Percentiles rank a stretch among this genome's conserved stretches.
phyloP scores from a whole-genome alignment of 2,888 invertebrate genomes.

The Tinea semifulvella region DNA sequence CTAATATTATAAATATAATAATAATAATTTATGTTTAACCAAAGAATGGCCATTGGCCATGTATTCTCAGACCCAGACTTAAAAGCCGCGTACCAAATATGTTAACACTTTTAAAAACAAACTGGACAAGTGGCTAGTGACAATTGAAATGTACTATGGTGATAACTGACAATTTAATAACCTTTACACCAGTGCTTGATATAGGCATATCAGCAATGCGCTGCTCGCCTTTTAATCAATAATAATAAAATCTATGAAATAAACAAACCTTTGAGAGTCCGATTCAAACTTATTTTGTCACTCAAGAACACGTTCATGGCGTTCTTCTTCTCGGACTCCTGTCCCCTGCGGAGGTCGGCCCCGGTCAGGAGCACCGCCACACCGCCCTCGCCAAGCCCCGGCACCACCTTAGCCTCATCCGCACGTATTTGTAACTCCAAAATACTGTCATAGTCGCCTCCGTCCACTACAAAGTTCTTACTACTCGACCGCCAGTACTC shows the following conservation, averaged over 20 bases:
- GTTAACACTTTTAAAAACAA: no score
- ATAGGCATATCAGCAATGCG: no score
- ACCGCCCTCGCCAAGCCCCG: conserved; percentile 76
- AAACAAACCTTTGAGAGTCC: conserved; percentile 71
- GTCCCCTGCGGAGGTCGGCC: conserved; percentile 71
- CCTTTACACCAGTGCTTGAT: no score
- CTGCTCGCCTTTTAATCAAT: no score
- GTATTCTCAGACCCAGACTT: no score
- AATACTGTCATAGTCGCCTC: background rate
- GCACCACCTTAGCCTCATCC: conserved; percentile 72
- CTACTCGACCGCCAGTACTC: conserved; percentile 53
- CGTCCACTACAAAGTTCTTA: background rate
- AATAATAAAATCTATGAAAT: background rate
- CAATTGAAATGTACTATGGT: no score
- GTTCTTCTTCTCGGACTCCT: conserved; percentile 79
- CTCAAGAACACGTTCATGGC: conserved; percentile 91
- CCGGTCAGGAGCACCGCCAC: conserved; percentile 72
- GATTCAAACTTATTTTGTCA: conserved; percentile 85
- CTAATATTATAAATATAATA: no score
- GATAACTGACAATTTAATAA: no score
- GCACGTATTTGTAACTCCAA: conserved; percentile 61
- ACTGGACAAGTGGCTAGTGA: no score
- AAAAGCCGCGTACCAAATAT: no score
- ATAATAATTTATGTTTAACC: no score
- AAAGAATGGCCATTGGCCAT: no score